These are phyloP conservation scores for Heloderma charlesbogerti DNA, from an alignment of 2,113 vertebrate genomes.

Conservation along the genomic window DNA sequence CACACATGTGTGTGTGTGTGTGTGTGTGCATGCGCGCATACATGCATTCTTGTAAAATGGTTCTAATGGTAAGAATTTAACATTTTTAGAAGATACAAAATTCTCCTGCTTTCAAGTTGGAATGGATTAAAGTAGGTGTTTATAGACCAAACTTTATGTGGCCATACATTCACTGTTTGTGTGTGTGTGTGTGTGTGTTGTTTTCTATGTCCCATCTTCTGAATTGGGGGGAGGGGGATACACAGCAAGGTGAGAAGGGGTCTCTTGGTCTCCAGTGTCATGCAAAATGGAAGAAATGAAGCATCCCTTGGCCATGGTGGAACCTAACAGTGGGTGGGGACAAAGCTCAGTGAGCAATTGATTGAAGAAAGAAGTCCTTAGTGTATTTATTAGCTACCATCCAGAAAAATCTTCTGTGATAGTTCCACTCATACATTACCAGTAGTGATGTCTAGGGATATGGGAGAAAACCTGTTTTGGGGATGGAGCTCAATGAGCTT, in stretches of 20 bases:
- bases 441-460: background rate
- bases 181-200: no score
- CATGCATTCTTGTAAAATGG: conserved; percentile 6
- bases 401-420: background rate
- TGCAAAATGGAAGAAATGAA: background rate
- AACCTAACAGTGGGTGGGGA: background rate
- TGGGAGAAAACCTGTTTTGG: no score
- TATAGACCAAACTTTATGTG: background rate
- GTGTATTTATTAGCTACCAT: background rate
- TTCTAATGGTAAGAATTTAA: conserved; percentile 1
- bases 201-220: background rate
- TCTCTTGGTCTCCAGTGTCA: background rate
- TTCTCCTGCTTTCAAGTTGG: no score
- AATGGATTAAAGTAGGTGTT: background rate
- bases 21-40: no score
- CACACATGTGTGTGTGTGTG: background rate
- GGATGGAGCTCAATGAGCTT: no score
- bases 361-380: background rate
- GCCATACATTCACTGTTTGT: no score
- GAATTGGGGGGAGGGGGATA: no score
- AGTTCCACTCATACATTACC: background rate
- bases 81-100: no score
- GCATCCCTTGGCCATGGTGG: background rate
- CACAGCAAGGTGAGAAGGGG: no score
- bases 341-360: background rate